phyloP scores from a whole-genome alignment of 2,888 invertebrate species.

The Luffia ferchaultella region DNA sequence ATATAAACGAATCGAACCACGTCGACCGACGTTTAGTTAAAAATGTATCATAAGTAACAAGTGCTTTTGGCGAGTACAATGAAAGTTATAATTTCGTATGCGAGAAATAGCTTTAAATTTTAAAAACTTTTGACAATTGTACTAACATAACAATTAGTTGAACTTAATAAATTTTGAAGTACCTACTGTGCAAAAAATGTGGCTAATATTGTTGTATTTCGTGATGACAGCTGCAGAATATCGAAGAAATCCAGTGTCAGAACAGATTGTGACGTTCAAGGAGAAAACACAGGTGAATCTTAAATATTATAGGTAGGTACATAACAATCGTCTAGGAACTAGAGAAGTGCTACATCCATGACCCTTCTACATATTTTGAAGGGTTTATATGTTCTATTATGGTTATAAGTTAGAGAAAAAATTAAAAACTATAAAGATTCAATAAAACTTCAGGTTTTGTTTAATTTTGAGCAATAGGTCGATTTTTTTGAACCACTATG shows the following conservation, averaged over 20 bases:
- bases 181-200: background rate
- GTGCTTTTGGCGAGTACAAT: no score
- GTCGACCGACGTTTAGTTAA: background rate
- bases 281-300: conserved; percentile 19
- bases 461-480: background rate
- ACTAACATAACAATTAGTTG: no score
- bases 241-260: conserved; percentile 24
- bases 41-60: background rate
- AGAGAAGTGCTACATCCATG: no score
- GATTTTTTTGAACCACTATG: background rate
- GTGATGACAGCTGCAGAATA: conserved; percentile 15
- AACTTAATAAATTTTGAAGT: no score
- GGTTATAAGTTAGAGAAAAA: background rate
- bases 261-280: conserved; percentile 33
- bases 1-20: background rate
- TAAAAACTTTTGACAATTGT: no score
- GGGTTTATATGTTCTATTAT: no score
- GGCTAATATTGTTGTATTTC: conserved; percentile 10
- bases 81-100: no score
- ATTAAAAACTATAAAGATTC: background rate
- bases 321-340: background rate
- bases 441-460: background rate
- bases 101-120: no score
- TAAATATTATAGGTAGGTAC: conserved; percentile 20
- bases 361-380: no score